A percentile compares a stretch with the other conserved stretches of the same genome.
Conservation (phyloP, 2,113 vertebrate species). For the Sturnira hondurensis region DNA sequence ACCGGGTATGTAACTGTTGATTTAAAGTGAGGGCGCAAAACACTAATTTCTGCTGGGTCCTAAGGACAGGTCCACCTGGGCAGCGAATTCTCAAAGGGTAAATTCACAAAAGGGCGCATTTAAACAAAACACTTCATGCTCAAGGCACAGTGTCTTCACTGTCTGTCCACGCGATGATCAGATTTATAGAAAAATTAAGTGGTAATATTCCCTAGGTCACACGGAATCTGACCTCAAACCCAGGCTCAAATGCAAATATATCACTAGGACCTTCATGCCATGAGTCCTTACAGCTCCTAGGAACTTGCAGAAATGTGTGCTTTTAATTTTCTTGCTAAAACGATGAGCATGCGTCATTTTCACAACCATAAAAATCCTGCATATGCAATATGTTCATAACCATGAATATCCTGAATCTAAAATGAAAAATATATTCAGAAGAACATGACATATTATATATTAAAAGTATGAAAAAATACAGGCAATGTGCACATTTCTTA, state of each 20-base stretch:
- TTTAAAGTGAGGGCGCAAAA: not conserved
- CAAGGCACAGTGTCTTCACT: not conserved
- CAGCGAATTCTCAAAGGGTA: not conserved
- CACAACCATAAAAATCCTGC: not conserved
- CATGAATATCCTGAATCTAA: constrained; percentile 8
- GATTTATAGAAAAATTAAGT: not conserved
- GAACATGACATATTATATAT: not conserved
- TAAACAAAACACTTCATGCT: not conserved
- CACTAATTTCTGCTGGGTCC: too few species aligned
- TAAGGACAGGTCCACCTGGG: not conserved
- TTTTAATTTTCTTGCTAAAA: not conserved
- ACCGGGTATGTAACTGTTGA: not conserved
- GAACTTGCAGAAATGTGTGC: not conserved
- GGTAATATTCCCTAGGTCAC: not conserved
- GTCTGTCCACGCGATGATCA: not conserved
- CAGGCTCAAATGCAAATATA: not conserved
- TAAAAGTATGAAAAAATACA: not conserved
- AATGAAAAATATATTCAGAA: constrained; percentile 11
- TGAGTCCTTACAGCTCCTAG: not conserved
- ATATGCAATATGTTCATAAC: not conserved
- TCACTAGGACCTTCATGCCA: not conserved
- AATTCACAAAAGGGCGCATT: not conserved
- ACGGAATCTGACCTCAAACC: not conserved
- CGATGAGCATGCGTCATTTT: not conserved
- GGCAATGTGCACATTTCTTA: not conserved